phyloP scores from a whole-genome alignment of 2,888 invertebrate species.

The Drosophila pullipes region DNA sequence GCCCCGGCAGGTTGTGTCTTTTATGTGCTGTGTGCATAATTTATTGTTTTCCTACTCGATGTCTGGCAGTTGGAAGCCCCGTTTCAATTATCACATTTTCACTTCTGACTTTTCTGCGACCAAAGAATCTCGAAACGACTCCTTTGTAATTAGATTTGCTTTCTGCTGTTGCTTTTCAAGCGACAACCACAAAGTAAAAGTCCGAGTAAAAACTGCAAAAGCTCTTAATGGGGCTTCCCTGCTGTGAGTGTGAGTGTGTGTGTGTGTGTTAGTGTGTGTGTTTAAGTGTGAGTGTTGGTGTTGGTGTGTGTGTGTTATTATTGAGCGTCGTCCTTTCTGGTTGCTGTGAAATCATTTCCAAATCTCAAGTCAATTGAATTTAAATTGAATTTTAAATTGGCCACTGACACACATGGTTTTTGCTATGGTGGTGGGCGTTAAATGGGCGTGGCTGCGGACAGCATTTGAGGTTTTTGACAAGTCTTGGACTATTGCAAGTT shows the following conservation, averaged over 20 bases:
- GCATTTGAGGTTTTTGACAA: conserved; percentile 62
- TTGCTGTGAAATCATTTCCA: conserved; percentile 50
- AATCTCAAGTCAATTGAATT: conserved; percentile 75
- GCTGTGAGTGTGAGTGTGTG: conserved; percentile 49
- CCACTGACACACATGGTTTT: conserved; percentile 42
- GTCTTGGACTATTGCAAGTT: conserved; percentile 27
- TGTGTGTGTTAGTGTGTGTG: conserved; percentile 11
- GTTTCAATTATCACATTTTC: conserved; percentile 73
- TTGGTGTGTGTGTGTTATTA: conserved; percentile 4
- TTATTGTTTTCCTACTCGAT: conserved; percentile 67
- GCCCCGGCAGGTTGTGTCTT: conserved; percentile 69
- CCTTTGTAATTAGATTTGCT: conserved; percentile 67
- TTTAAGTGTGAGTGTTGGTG: conserved; percentile 20
- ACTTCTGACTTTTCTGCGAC: conserved; percentile 25
- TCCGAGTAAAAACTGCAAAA: conserved; percentile 46
- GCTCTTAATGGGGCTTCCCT: conserved; percentile 70
- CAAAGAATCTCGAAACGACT: conserved; percentile 27
- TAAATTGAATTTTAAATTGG: conserved; percentile 77
- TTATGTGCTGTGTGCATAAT: conserved; percentile 74
- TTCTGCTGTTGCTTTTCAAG: conserved; percentile 45
- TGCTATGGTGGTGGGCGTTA: conserved; percentile 9
- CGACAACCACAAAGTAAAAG: conserved; percentile 59
- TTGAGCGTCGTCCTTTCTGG: conserved; percentile 13
- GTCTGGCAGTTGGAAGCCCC: conserved; percentile 64
- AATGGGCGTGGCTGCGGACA: conserved; percentile 58